phyloP scores from a whole-genome alignment of 1,140 invertebrate genomes.

The Heliconius congener region DNA sequence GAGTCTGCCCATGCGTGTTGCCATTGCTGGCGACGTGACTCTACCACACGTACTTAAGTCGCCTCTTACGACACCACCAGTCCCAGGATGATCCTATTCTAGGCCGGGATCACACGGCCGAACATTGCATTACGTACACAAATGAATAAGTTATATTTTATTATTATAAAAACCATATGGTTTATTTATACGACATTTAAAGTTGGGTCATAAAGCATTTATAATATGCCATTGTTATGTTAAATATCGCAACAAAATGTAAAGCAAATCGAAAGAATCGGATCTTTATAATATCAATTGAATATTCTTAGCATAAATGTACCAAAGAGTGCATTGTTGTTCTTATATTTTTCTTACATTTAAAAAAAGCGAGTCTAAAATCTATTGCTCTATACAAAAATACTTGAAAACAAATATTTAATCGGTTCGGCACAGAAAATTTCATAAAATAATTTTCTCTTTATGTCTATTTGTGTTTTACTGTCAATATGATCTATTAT shows the following conservation, averaged over 20 bases:
- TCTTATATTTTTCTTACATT: neutral
- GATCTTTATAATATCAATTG: slow-evolving; percentile 34
- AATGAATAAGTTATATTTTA: slow-evolving; percentile 12
- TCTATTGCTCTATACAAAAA: neutral
- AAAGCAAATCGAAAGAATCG: slow-evolving; percentile 30
- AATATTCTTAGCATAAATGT: slow-evolving; percentile 19
- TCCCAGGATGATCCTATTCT: too few relatives aligned
- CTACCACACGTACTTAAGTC: too few relatives aligned
- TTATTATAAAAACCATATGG: slow-evolving; percentile 13
- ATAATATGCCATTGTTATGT: slow-evolving; percentile 40
- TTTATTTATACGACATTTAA: slow-evolving; percentile 34
- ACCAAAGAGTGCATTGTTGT: neutral
- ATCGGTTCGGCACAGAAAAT: neutral
- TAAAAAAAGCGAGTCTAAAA: neutral
- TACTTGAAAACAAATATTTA: neutral
- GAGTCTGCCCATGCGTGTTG: too few relatives aligned
- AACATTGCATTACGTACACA: neutral
- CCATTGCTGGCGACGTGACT: too few relatives aligned
- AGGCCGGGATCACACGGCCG: too few relatives aligned
- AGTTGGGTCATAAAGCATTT: slow-evolving; percentile 37
- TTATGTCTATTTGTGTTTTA: too few relatives aligned
- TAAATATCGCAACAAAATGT: slow-evolving; percentile 26
- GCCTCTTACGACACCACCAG: too few relatives aligned
- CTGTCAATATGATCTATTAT: too few relatives aligned
- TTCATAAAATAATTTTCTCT: too few relatives aligned